Evolutionary conservation across 2,888 invertebrate genomes (phyloP).

Genomic region (Bombylius major): DNA sequence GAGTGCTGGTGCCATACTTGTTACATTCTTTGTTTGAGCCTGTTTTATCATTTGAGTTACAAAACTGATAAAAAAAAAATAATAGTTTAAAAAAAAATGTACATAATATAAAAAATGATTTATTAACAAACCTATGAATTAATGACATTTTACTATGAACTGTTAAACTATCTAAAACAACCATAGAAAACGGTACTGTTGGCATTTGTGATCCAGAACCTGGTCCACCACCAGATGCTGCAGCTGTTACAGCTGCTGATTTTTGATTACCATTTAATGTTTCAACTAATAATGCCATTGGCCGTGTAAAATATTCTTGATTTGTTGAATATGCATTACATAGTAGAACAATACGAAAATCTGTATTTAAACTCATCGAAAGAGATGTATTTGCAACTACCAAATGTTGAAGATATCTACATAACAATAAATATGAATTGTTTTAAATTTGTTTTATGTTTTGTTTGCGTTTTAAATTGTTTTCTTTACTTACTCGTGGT

Average conservation of each 20-base stretch:
- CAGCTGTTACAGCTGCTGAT: constrained; percentile 40
- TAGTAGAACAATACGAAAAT: constrained; percentile 80
- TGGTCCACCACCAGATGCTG: constrained; percentile 22
- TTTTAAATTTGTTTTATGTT: neutral
- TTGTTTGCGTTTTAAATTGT: neutral
- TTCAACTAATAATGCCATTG: constrained; percentile 85
- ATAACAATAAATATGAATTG: constrained; percentile 16
- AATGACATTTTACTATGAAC: constrained; percentile 92
- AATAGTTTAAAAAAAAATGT: neutral
- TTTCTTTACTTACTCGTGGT: constrained; percentile 55
- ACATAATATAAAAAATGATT: neutral
- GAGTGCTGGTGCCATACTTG: constrained; percentile 69
- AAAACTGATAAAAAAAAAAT: constrained; percentile 39
- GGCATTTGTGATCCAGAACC: constrained; percentile 46
- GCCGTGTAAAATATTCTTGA: constrained; percentile 76
- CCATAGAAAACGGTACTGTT: constrained; percentile 82
- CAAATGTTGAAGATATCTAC: constrained; percentile 73
- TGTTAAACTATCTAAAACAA: constrained; percentile 82
- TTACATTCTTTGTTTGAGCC: constrained; percentile 63
- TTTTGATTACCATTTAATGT: constrained; percentile 64
- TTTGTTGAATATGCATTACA: constrained; percentile 95
- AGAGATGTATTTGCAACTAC: constrained; percentile 61
- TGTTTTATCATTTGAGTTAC: constrained; percentile 82
- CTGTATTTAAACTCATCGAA: constrained; percentile 69
- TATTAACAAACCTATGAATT: constrained; percentile 44